Percentiles rank a stretch among this genome's conserved stretches.
phyloP scores from a whole-genome alignment of 2,113 vertebrate genomes.

The Galeopterus variegatus region DNA sequence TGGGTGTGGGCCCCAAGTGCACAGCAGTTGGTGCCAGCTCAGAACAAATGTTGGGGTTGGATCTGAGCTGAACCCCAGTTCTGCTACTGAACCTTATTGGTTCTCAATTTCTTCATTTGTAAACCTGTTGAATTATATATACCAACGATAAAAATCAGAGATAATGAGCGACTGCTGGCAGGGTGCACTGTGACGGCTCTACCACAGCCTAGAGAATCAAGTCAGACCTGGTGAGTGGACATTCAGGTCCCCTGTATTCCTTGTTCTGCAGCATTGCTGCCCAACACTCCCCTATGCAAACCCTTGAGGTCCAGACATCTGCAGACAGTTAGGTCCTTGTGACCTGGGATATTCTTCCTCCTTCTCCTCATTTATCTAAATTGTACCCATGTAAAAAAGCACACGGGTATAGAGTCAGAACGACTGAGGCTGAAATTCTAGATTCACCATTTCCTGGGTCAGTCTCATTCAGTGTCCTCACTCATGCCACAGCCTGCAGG shows the following conservation, averaged over 20 bases:
- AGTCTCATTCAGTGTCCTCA: neutral
- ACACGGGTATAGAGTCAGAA: neutral
- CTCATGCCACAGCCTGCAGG: neutral
- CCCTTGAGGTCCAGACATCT: neutral
- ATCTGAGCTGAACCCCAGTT: neutral
- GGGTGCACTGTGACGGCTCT: neutral
- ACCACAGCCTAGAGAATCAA: neutral
- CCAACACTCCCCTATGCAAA: too few relatives aligned
- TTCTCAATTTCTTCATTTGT: neutral
- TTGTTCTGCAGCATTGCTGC: neutral
- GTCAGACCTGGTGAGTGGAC: too few relatives aligned
- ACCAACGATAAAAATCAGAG: neutral
- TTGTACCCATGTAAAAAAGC: neutral
- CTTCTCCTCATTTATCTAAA: neutral
- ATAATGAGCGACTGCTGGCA: neutral
- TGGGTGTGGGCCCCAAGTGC: neutral
- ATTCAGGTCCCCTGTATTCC: too few relatives aligned
- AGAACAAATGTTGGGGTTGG: neutral
- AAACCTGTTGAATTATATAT: neutral
- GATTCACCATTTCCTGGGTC: neutral
- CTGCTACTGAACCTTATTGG: neutral
- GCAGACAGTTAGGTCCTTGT: neutral
- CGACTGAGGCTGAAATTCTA: neutral
- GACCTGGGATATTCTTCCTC: neutral
- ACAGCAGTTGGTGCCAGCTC: neutral